Base-by-base conservation (phyloP, 2,113 vertebrate genomes). In the Crotalus tigris region DNA sequence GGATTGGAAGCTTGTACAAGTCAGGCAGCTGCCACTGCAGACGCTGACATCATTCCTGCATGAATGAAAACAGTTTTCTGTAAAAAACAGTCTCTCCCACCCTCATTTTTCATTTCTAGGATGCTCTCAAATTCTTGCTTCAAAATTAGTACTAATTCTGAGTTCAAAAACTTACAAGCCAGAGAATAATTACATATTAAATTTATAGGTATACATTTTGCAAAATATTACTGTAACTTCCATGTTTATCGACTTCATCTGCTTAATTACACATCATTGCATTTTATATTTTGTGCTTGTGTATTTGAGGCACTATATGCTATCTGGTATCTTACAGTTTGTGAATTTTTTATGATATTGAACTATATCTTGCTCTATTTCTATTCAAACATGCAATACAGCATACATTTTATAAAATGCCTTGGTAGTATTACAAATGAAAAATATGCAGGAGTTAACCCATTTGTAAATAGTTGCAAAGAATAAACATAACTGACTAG, bases 21-120 rank as follows among this genome's bases (percentile, higher is more conserved):
- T 97, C 97, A 92, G 96, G 95, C 93, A 95, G 33, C 96, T 95
- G 93, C 95, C 93, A 94, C 89, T 96, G 97, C 97, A 97, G 97
- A 94, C 81, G 0, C 46, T 98, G 97, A 97, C 97, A 97, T 98
- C 97, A 97, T 95, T 97, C 55, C 96, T 97, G 92, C 95, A 94
- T 96, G 96, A 97, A 97, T 97, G 96, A 96, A 95, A 97, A 94
- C 95, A 96, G 93, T 94, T 33, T 69, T 29, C 61, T 96, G 95
- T 95, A 46, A 81, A 81, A 92, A 15, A 33, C 8, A 1, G 33
- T 92, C 92, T 93, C 95, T 96, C 86, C 89, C 59, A 5, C 92
- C 90, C 6, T 87, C 39, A 12, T 94, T 26, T 92, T 94, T 94
- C 86, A 69, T 94, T 91, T 94, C 57, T 92, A n/a, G 3, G 55